Percentiles rank a stretch among this genome's conserved stretches.
Conservation (phyloP, 2,113 vertebrate genomes). For the Ibidorhyncha struthersii region DNA sequence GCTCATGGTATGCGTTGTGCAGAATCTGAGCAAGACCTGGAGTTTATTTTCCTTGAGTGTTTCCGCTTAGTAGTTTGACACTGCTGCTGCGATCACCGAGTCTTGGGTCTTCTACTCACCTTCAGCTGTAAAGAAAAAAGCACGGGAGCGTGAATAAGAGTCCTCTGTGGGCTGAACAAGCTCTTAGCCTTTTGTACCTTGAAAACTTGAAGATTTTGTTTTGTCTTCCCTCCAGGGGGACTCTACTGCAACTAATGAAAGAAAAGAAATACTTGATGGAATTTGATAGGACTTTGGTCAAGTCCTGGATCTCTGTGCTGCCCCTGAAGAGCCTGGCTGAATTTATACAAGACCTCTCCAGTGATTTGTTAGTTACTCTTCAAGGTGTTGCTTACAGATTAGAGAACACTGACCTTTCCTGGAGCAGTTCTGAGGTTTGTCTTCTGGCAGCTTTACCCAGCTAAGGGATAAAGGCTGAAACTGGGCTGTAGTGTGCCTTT, state of each 20-base stretch:
- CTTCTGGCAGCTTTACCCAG: neutral
- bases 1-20: neutral
- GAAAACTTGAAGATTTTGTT: neutral
- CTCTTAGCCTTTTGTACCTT: neutral
- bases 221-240: neutral
- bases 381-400: constrained; percentile 58
- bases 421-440: constrained; percentile 41
- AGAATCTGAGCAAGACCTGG: neutral
- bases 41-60: neutral
- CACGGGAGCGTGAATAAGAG: neutral
- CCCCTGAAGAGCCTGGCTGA: constrained; percentile 64
- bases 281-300: constrained; percentile 70
- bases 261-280: constrained; percentile 69
- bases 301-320: constrained; percentile 83
- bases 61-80: neutral
- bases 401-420: rapidly evolving
- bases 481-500: neutral
- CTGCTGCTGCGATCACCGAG: neutral
- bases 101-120: neutral
- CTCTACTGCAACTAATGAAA: constrained; percentile 68
- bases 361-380: constrained; percentile 74
- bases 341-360: constrained; percentile 40
- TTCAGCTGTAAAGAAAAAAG: neutral
- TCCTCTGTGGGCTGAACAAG: neutral
- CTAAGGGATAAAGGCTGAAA: neutral